A percentile compares a stretch with the other conserved stretches of the same genome.
These are phyloP conservation scores for Trogon melanurus DNA, from an alignment of 2,113 vertebrate species.

Conservation along the genomic window DNA sequence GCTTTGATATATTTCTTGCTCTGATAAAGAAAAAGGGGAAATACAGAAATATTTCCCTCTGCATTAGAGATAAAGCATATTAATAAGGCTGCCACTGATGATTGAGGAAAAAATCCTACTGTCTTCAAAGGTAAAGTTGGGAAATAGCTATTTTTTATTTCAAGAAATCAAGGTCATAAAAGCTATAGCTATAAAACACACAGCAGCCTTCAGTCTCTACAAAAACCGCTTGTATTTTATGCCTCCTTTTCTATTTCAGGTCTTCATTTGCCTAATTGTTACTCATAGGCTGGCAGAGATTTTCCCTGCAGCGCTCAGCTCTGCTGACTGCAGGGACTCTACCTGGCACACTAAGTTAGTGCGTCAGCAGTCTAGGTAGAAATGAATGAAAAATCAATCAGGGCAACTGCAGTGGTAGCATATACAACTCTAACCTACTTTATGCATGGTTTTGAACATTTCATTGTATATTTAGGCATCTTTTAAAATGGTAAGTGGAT, in stretches of 20 bases:
- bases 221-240: conserved; percentile 12
- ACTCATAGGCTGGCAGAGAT: conserved; percentile 69
- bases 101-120: neutral
- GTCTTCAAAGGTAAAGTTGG: neutral
- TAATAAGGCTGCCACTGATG: neutral
- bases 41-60: neutral
- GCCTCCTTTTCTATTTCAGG: conserved; percentile 51
- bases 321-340: conserved; percentile 85
- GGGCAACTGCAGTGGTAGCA: conserved; percentile 78
- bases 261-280: conserved; percentile 78
- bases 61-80: neutral
- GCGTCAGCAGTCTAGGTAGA: conserved; percentile 83
- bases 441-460: conserved; percentile 59
- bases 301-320: conserved; percentile 76
- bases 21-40: neutral
- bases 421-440: conserved; percentile 71
- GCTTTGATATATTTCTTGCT: neutral
- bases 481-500: conserved; percentile 79
- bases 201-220: neutral
- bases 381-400: conserved; percentile 88
- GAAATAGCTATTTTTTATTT: neutral
- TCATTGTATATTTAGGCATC: conserved; percentile 49
- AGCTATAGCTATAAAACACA: neutral
- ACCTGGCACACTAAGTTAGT: conserved; percentile 75
- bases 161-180: neutral